These are phyloP conservation scores for Pelmatolapia mariae DNA, from an alignment of 2,113 vertebrate species.

Conservation along the genomic window DNA sequence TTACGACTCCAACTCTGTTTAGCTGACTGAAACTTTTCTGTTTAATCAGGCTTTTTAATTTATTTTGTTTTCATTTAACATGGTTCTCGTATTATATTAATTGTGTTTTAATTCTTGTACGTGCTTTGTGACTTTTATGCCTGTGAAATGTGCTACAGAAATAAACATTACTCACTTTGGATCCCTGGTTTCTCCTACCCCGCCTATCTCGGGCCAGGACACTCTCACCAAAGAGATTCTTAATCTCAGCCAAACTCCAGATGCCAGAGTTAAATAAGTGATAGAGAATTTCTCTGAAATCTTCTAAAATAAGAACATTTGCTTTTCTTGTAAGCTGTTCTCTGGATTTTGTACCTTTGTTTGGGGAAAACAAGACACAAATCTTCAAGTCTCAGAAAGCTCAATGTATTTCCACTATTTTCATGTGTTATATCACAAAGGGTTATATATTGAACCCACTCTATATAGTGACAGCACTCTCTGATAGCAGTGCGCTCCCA, in stretches of 20 bases:
- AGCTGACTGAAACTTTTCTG: background rate
- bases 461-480: background rate
- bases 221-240: background rate
- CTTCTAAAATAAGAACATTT: background rate
- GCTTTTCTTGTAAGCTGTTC: background rate
- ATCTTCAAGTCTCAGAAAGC: background rate
- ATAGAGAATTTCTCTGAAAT: background rate
- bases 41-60: background rate
- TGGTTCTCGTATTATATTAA: background rate
- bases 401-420: background rate
- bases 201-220: accelerated
- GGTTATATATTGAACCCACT: background rate
- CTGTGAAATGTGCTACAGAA: background rate
- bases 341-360: background rate
- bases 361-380: background rate
- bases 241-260: background rate
- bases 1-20: background rate
- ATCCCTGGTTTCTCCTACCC: background rate
- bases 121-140: background rate
- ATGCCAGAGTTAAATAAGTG: background rate
- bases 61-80: background rate
- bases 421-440: background rate
- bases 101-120: background rate
- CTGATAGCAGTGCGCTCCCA: background rate
- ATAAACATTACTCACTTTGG: background rate